Evolutionary conservation across 2,113 vertebrate genomes (phyloP).

Genomic region (Nymphicus hollandicus): DNA sequence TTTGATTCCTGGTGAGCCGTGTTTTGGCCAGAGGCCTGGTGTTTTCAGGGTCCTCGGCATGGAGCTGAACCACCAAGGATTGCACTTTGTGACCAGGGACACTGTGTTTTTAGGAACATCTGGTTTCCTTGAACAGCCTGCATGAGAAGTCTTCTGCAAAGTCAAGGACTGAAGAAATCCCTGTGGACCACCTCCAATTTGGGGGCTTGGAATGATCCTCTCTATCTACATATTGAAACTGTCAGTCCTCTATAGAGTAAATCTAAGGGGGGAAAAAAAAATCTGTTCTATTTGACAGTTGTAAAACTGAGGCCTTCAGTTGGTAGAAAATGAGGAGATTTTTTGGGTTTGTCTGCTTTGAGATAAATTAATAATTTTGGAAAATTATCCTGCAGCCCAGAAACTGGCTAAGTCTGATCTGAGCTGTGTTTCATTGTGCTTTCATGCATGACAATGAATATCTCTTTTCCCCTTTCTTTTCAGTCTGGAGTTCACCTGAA

Average conservation of each 20-base stretch:
- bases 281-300: background rate
- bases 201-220: background rate
- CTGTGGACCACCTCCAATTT: background rate
- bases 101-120: background rate
- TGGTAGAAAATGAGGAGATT: background rate
- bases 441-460: background rate
- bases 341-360: background rate
- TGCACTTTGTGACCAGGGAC: background rate
- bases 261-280: background rate
- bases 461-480: background rate
- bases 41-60: rapidly evolving
- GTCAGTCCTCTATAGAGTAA: background rate
- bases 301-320: background rate
- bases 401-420: background rate
- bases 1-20: background rate
- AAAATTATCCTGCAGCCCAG: background rate
- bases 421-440: background rate
- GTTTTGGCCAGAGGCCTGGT: background rate
- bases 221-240: background rate
- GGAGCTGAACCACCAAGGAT: background rate
- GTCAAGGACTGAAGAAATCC: background rate
- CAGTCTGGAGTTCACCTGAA: background rate
- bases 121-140: background rate
- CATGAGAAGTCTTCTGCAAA: background rate
- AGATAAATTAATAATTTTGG: background rate